A percentile compares a stretch with the other conserved stretches of the same genome.
These are phyloP conservation scores for Aspidiotus destructor DNA, from an alignment of 2,888 invertebrate genomes.

Conservation along the genomic window DNA sequence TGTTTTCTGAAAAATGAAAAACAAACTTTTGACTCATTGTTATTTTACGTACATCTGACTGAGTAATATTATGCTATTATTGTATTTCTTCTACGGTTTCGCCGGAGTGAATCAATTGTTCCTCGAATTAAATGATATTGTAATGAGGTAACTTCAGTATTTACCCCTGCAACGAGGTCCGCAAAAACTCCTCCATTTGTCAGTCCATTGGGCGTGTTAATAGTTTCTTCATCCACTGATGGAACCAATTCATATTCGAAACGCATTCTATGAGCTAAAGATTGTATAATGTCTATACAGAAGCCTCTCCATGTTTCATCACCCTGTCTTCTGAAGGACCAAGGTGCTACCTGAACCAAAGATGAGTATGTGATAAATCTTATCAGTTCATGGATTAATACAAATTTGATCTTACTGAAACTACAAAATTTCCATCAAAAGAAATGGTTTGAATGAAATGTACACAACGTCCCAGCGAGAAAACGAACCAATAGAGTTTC, in stretches of 20 bases:
- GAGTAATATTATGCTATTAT: background rate
- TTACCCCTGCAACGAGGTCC: conserved; percentile 67
- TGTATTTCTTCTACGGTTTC: background rate
- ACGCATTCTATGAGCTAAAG: conserved; percentile 58
- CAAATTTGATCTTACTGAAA: no score
- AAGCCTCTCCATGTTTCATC: conserved; percentile 62
- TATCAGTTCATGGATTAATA: no score
- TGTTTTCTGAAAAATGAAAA: conserved; percentile 52
- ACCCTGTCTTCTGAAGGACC: conserved; percentile 57
- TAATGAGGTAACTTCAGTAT: conserved; percentile 37
- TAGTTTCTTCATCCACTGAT: conserved; percentile 58
- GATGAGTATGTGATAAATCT: no score
- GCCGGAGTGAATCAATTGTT: background rate
- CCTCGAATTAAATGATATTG: no score
- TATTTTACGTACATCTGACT: background rate
- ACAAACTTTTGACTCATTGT: no score
- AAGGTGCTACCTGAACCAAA: conserved; percentile 58
- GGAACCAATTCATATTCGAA: conserved; percentile 73
- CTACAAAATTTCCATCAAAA: no score
- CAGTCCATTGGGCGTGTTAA: conserved; percentile 50
- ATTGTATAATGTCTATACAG: conserved; percentile 68
- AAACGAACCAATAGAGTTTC: no score
- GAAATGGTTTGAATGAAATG: no score
- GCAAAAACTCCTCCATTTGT: conserved; percentile 58
- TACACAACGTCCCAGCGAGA: no score